Evolutionary conservation across 2,888 invertebrate genomes (phyloP).

Genomic region (Pristionchus fissidentatus): DNA sequence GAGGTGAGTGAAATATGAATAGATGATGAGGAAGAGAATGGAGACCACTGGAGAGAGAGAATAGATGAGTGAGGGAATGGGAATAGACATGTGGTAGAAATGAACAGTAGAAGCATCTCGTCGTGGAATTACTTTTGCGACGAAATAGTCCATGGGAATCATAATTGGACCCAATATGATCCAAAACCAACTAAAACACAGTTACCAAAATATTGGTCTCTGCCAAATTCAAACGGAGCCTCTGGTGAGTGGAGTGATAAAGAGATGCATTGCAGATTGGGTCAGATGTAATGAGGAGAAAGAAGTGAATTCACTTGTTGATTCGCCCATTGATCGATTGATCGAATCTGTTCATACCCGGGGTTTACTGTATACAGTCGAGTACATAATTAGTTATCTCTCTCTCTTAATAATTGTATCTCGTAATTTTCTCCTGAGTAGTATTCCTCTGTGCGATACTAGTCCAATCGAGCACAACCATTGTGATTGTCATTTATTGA

Average conservation of each 20-base stretch:
- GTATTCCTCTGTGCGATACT: background rate
- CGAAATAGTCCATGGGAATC: too few species aligned
- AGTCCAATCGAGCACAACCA: slow-evolving; percentile 18
- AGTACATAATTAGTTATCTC: background rate
- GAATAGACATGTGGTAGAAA: too few species aligned
- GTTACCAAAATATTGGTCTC: too few species aligned
- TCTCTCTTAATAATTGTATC: background rate
- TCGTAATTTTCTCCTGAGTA: background rate
- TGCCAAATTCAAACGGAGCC: too few species aligned
- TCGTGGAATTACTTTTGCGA: too few species aligned
- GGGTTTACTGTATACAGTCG: slow-evolving; percentile 3
- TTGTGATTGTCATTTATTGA: background rate
- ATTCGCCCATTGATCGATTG: background rate
- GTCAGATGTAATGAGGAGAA: background rate
- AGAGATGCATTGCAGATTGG: background rate
- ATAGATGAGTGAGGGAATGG: background rate
- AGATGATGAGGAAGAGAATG: background rate
- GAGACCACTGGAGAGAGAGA: background rate
- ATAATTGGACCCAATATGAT: too few species aligned
- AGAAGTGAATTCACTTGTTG: background rate
- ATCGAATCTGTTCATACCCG: background rate
- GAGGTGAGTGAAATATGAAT: background rate
- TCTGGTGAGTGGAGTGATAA: too few species aligned
- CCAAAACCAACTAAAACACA: too few species aligned
- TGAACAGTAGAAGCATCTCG: too few species aligned